These are phyloP conservation scores for Scaptodrosophila latifasciaeformis DNA, from an alignment of 2,888 invertebrate species.

Conservation along the genomic window DNA sequence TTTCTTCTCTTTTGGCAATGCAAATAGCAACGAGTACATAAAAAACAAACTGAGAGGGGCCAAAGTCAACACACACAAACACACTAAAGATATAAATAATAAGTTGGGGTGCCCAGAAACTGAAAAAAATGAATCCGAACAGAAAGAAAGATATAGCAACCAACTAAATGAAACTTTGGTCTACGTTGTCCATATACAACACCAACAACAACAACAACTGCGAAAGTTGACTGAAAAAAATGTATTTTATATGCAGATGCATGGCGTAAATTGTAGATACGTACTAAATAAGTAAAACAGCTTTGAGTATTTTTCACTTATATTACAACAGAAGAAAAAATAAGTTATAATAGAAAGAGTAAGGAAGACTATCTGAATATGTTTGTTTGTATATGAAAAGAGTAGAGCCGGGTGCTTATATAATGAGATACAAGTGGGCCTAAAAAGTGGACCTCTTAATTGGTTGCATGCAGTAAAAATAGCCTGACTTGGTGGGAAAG, in stretches of 20 bases:
- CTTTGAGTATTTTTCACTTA: conserved; percentile 68
- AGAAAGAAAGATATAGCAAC: conserved; percentile 19
- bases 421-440: conserved; percentile 12
- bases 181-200: background rate
- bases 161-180: conserved; percentile 3
- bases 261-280: conserved; percentile 63
- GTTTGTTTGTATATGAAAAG: background rate
- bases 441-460: conserved; percentile 50
- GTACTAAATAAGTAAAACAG: conserved; percentile 69
- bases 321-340: conserved; percentile 40
- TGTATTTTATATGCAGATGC: conserved; percentile 65
- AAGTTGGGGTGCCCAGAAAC: conserved; percentile 24
- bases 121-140: background rate
- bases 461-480: conserved; percentile 66
- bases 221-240: conserved; percentile 34
- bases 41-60: conserved; percentile 51
- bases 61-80: conserved; percentile 24
- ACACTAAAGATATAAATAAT: conserved; percentile 50
- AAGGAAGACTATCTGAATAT: no score
- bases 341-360: no score
- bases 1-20: conserved; percentile 52
- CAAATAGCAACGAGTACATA: conserved; percentile 54
- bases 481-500: conserved; percentile 44
- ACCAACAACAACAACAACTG: conserved; percentile 14
- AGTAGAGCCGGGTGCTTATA: no score